Base-by-base conservation (phyloP, 2,797 vertebrate genomes). In the Cirrhinus molitorella region DNA sequence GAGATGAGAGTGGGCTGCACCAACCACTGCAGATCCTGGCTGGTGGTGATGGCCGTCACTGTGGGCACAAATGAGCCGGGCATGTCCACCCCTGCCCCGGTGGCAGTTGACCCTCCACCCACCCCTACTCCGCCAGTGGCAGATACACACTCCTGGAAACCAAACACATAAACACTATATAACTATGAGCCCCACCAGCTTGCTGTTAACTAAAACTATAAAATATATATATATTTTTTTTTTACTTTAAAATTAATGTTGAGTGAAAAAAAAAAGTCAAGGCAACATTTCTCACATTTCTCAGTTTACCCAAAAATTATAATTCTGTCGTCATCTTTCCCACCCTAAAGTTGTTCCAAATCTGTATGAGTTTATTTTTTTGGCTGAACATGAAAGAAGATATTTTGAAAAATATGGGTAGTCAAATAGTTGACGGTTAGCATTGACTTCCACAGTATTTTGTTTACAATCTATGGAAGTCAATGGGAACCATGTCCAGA, bases 21-120 rank as follows among this genome's bases (percentile, higher is more conserved):
- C 93, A 99, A 94, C 98, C 98, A 99, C 98, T 99, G 98, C 92
- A 99, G 96, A 90, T 99, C 98, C 92, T 97, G 98, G 91, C 98
- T 99, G 89, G 96, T 97, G 90, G 98, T 97, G 94, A 99, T 99
- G 91, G 98, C 98, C 16, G 98, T 99, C 93, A 99, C 97, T 76
- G 98, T 99, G 91, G 98, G 98, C 87, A 99, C 96, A 43, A 99
- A 99, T 91, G 97, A 97, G 92, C 97, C 92, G 31, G 97, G 97
- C 97, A 98, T 99, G 90, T 98, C 97, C 94, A 90, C 93, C 92
- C 93, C 96, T 94, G 92, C 91, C 31, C 80, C 88, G 73, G 90
- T 92, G 81, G 90, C 83, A 53, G 92, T 90, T 77, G 87, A 87
- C 87, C 91, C 92, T 76, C 92, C 93, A 85, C 91, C 94, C 87